phyloP scores from a whole-genome alignment of 2,888 invertebrate genomes.

The Calephelis perditalis region DNA sequence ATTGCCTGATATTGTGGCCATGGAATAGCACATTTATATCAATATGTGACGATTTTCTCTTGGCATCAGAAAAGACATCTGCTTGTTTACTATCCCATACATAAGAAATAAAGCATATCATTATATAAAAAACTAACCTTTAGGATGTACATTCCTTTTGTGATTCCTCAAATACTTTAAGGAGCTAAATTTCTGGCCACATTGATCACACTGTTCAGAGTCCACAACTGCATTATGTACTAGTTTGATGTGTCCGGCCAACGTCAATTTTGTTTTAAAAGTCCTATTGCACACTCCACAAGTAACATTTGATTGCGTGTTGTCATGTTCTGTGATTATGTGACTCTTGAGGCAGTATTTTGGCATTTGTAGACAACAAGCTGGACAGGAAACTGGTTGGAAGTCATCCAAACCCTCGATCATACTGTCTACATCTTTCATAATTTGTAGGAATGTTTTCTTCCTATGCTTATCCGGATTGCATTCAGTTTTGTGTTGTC shows the following conservation, averaged over 20 bases:
- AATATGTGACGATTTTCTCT: no score
- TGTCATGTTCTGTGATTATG: neutral
- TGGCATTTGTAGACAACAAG: neutral
- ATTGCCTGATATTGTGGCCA: no score
- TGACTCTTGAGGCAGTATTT: conserved; percentile 8
- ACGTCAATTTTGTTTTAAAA: conserved; percentile 39
- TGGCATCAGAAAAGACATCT: no score
- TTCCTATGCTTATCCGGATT: neutral
- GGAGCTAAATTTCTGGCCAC: conserved; percentile 42
- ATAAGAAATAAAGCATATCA: no score
- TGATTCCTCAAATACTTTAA: conserved; percentile 42
- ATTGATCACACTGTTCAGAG: conserved; percentile 39
- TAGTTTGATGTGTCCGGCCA: conserved; percentile 40
- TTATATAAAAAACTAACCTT: conserved; percentile 27
- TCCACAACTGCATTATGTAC: conserved; percentile 42
- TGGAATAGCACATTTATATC: no score
- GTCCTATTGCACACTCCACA: conserved; percentile 37
- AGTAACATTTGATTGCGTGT: conserved; percentile 13
- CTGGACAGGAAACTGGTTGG: neutral
- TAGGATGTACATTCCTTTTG: conserved; percentile 44
- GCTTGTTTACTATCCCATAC: no score
- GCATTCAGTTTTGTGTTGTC: conserved; percentile 4
- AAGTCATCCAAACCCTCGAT: neutral
- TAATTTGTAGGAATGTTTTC: neutral
- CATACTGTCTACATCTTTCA: neutral